Conservation (phyloP, 2,113 vertebrate genomes). For the Actenoides lindsayi region DNA sequence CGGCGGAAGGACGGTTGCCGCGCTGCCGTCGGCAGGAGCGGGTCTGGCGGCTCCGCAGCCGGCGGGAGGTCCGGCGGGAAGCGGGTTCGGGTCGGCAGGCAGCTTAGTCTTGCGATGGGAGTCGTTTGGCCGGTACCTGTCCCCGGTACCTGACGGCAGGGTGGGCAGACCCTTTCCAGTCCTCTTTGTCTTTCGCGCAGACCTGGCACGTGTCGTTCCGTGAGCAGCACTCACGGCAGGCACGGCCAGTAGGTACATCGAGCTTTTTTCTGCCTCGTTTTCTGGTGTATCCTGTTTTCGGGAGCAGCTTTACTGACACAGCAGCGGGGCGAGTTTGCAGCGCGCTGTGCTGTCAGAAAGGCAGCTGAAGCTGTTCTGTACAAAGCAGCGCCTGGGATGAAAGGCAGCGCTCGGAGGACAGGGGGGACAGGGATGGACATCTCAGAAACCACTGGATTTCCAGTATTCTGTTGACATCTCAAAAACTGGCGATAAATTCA, state of each 20-base stretch:
- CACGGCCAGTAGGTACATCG: fast-evolving
- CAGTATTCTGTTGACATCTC: neutral
- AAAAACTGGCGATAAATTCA: neutral
- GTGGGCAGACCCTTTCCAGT: fast-evolving
- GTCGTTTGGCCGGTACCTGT: too few relatives aligned
- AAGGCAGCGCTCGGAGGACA: too few relatives aligned
- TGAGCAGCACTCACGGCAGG: neutral
- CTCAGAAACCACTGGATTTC: too few relatives aligned
- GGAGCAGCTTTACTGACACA: fast-evolving
- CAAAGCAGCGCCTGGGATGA: fast-evolving
- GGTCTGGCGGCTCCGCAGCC: too few relatives aligned
- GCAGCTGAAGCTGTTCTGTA: fast-evolving
- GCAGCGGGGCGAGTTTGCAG: fast-evolving
- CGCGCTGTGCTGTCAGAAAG: neutral
- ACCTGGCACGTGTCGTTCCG: fast-evolving
- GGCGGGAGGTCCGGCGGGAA: too few relatives aligned
- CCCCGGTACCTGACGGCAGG: too few relatives aligned
- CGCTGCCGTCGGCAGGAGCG: neutral
- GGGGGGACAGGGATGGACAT: fast-evolving
- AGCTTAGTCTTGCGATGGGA: neutral
- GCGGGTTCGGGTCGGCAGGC: neutral
- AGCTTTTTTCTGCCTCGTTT: neutral
- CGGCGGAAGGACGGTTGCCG: neutral
- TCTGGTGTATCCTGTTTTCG: neutral
- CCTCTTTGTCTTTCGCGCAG: neutral